A percentile compares a stretch with the other conserved stretches of the same genome.
These are phyloP conservation scores for Philereme vetulata DNA, from an alignment of 2,888 invertebrate genomes.

Conservation along the genomic window DNA sequence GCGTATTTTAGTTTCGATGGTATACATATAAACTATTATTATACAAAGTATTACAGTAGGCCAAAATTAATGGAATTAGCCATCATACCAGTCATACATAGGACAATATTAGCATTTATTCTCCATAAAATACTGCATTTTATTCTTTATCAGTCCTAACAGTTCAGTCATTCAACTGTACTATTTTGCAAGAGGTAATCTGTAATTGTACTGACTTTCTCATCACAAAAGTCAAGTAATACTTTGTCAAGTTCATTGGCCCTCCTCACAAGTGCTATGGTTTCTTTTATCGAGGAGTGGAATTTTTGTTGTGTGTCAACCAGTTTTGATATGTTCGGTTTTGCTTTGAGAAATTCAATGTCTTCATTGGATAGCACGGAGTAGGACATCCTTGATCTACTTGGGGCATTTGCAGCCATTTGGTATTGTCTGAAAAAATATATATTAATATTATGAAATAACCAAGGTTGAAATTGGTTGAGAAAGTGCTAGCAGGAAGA, in stretches of 20 bases:
- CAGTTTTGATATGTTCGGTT: conserved; percentile 66
- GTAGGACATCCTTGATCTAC: conserved; percentile 63
- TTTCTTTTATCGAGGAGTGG: conserved; percentile 61
- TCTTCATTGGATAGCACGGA: conserved; percentile 70
- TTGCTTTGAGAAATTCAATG: conserved; percentile 70
- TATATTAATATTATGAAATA: not conserved
- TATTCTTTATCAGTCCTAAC: conserved; percentile 28
- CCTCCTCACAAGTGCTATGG: conserved; percentile 54
- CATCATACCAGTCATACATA: too few relatives aligned
- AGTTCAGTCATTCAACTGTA: conserved; percentile 43
- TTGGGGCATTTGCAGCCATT: conserved; percentile 58
- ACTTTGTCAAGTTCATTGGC: conserved; percentile 61
- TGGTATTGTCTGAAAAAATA: conserved; percentile 64
- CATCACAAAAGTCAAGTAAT: conserved; percentile 59
- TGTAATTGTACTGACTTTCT: conserved; percentile 59
- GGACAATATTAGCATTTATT: too few relatives aligned
- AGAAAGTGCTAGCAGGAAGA: too few relatives aligned
- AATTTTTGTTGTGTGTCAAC: conserved; percentile 64
- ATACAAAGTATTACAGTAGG: too few relatives aligned
- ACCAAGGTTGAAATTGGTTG: too few relatives aligned
- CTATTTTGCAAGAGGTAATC: conserved; percentile 71
- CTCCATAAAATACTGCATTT: too few relatives aligned
- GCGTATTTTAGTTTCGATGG: too few relatives aligned
- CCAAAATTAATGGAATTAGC: too few relatives aligned
- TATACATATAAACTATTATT: too few relatives aligned